These are phyloP conservation scores for Mallateleia sp. DNA, from an alignment of 2,888 invertebrate species.

Conservation along the genomic window DNA sequence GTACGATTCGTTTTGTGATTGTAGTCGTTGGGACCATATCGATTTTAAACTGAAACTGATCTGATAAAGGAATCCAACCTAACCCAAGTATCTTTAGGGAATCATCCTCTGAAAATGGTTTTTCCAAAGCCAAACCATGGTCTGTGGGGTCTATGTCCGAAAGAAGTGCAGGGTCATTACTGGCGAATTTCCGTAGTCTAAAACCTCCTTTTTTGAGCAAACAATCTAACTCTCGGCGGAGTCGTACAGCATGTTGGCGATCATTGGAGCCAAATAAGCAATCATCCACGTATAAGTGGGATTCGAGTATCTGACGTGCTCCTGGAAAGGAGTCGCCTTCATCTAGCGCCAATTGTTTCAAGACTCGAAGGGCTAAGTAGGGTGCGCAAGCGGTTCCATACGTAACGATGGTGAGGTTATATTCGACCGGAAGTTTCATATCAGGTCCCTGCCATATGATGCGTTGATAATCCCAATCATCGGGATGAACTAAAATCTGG, in stretches of 20 bases:
- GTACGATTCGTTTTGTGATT: conserved; percentile 15
- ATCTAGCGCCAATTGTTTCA: conserved; percentile 67
- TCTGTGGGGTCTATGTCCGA: too few species aligned
- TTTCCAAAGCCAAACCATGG: too few species aligned
- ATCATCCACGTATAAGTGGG: conserved; percentile 44
- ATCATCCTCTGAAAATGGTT: too few species aligned
- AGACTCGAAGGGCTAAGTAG: conserved; percentile 70
- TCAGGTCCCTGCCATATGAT: conserved; percentile 52
- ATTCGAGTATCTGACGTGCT: not conserved
- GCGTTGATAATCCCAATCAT: conserved; percentile 34
- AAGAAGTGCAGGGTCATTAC: too few species aligned
- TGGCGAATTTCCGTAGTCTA: conserved; percentile 37
- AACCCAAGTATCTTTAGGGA: not conserved
- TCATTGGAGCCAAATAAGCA: conserved; percentile 49
- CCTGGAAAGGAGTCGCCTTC: not conserved
- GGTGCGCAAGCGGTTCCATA: conserved; percentile 80
- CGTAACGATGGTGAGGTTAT: conserved; percentile 69
- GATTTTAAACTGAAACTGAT: too few species aligned
- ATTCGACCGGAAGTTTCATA: not conserved
- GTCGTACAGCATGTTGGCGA: too few species aligned
- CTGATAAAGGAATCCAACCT: too few species aligned
- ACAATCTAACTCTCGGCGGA: conserved; percentile 39
- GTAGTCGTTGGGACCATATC: too few species aligned
- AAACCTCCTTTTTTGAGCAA: conserved; percentile 44
- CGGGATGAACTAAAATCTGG: conserved; percentile 22